These are phyloP conservation scores for Ceratina australensis DNA, from an alignment of 1,140 invertebrate species.

Conservation along the genomic window DNA sequence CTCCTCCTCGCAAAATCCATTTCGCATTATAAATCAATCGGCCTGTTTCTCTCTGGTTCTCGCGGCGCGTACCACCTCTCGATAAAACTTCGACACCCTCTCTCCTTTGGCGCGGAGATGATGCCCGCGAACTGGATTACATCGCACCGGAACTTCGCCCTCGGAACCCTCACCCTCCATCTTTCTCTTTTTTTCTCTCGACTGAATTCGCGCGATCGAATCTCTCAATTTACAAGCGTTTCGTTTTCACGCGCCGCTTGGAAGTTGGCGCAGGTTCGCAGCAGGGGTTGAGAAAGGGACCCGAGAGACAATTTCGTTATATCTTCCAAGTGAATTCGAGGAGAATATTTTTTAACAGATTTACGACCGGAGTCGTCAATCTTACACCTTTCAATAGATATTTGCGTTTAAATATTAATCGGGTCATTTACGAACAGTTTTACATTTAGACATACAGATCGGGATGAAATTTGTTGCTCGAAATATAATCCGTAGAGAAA, in stretches of 20 bases:
- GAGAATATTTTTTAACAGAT: not conserved
- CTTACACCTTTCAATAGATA: too few species aligned
- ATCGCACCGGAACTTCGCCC: constrained; percentile 43
- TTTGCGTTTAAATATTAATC: too few species aligned
- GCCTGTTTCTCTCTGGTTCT: constrained; percentile 54
- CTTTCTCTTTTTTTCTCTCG: not conserved
- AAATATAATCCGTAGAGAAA: too few species aligned
- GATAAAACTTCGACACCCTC: constrained; percentile 66
- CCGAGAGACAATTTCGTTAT: not conserved
- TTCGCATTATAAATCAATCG: constrained; percentile 72
- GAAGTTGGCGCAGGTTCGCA: not conserved
- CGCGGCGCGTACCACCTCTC: constrained; percentile 53
- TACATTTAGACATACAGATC: too few species aligned
- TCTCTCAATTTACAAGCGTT: constrained; percentile 24
- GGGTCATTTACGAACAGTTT: too few species aligned
- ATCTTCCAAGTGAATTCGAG: not conserved
- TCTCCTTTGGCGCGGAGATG: constrained; percentile 45
- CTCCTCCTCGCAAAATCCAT: constrained; percentile 69
- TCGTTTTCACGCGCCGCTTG: not conserved
- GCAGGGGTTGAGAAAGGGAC: not conserved
- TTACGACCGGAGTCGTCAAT: not conserved
- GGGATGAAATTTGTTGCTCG: too few species aligned
- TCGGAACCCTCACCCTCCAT: not conserved
- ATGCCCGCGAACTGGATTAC: constrained; percentile 55
- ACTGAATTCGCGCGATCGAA: constrained; percentile 26